These are phyloP conservation scores for Leucoptera coffeella DNA, from an alignment of 2,888 invertebrate genomes.

Conservation along the genomic window DNA sequence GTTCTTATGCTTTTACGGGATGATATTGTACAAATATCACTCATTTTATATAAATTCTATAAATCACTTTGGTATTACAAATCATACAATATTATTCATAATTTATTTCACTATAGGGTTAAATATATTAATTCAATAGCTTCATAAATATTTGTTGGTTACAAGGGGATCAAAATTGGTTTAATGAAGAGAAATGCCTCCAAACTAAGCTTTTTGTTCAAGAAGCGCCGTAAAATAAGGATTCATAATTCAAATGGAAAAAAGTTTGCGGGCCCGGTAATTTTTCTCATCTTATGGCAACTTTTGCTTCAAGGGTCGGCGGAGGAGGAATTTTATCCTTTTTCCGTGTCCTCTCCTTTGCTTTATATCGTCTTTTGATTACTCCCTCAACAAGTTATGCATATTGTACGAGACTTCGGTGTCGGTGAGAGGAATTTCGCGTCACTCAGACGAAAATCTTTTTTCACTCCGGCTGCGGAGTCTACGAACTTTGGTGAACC, in stretches of 20 bases:
- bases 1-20: too few species aligned
- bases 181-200: too few species aligned
- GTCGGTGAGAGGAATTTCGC: slow-evolving; percentile 30
- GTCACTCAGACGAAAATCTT: slow-evolving; percentile 23
- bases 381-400: slow-evolving; percentile 52
- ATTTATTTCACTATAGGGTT: too few species aligned
- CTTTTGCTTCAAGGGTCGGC: slow-evolving; percentile 37
- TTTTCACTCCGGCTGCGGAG: slow-evolving; percentile 27
- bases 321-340: slow-evolving; percentile 51
- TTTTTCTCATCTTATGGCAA: slow-evolving; percentile 49
- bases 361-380: slow-evolving; percentile 54
- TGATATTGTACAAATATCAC: too few species aligned
- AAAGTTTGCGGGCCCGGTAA: slow-evolving; percentile 44
- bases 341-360: slow-evolving; percentile 43
- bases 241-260: slow-evolving; percentile 54
- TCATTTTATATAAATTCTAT: too few species aligned
- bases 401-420: slow-evolving; percentile 42
- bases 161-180: too few species aligned
- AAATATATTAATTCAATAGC: too few species aligned
- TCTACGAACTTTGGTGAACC: slow-evolving; percentile 15
- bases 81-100: too few species aligned
- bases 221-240: slow-evolving; percentile 45
- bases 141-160: too few species aligned
- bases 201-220: too few species aligned
- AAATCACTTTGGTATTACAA: too few species aligned